Evolutionary conservation across 2,797 vertebrate species (phyloP), one percentile per base, ranked within the genome.

Genomic region (Bucorvus abyssinicus): DNA sequence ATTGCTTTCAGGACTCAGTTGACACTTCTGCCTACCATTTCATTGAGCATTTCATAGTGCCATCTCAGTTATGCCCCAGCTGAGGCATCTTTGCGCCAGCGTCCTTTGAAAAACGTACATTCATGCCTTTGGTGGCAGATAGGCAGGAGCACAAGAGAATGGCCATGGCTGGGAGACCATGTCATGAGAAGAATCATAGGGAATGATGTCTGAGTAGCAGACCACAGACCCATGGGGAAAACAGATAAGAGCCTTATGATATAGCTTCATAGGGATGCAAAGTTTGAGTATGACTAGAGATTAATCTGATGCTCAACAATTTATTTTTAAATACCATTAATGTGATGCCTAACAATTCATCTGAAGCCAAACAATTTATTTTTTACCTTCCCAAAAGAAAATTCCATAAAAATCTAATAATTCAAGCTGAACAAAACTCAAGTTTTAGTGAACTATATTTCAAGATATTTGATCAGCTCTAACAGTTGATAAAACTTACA

Each of bases 1-100:
- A 83, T 34, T 4, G 8, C 17, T 56, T 68, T 75, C 63, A 79
- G 67, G 53, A 50, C 16, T 50, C 38, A 73, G 0, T 2, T 34
- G 21, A 20, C 8, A 10, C 9, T 76, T 61, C 50, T 56, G 29
- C 20, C 29, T 21, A 9, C 8, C 16, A 17, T 15, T 84, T 60
- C 15, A 14, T 4, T 0, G 2, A 68, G 40, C n/a, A n/a, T n/a
- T n/a, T n/a, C 11, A 81, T 12, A 45, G 24, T n/a, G 10, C 15
- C 47, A 55, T 47, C 19, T 78, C 71, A 42, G 23, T 29, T 22
- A 21, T 14, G 44, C 29, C 24, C 22, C 60, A 87, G 15, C 18
- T 74, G 64, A n/a, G 36, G 6, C 22, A 52, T 30, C 38, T 70
- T n/a, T 64, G 27, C n/a, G 14, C 23, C 19, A 63, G 42, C 1